Conservation (phyloP, 2,113 vertebrate species). For the Rallus limicola region DNA sequence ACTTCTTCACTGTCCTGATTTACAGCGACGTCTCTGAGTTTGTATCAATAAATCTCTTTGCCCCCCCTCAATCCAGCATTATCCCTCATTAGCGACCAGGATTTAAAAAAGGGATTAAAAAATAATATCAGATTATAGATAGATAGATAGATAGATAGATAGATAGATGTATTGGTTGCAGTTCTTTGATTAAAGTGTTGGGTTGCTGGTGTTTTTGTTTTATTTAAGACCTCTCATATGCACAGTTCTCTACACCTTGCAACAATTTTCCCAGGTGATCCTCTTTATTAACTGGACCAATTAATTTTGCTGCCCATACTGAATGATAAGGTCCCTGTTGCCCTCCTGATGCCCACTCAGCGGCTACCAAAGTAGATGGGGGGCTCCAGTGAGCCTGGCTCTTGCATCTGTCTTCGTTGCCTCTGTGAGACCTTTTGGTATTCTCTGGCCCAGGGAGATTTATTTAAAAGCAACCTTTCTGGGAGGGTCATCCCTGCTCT, state of each 20-base stretch:
- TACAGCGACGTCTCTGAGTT: slow-evolving; percentile 58
- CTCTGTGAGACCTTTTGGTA: not conserved
- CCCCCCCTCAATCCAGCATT: slow-evolving; percentile 59
- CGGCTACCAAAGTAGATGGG: accelerated
- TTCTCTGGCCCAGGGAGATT: not conserved
- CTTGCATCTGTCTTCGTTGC: not conserved
- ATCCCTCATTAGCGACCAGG: slow-evolving; percentile 64
- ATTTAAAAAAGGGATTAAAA: slow-evolving; percentile 66
- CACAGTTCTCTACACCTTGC: not conserved
- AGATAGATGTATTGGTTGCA: not conserved
- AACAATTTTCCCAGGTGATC: not conserved
- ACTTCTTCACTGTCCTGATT: slow-evolving; percentile 64
- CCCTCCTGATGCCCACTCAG: not conserved
- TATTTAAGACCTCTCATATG: not conserved
- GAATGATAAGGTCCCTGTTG: not conserved
- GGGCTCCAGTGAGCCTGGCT: not conserved
- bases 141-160: slow-evolving; percentile 2
- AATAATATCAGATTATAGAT: slow-evolving; percentile 55
- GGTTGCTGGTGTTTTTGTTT: not conserved
- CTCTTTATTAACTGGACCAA: not conserved
- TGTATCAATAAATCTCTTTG: slow-evolving; percentile 70
- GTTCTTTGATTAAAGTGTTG: slow-evolving; percentile 60
- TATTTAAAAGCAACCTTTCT: not conserved
- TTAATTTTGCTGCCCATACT: not conserved
- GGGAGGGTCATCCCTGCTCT: not conserved